Evolutionary conservation across 2,113 vertebrate genomes (phyloP), one percentile per base, ranked within the genome.

Genomic region (Cephalopholis sonnerati): DNA sequence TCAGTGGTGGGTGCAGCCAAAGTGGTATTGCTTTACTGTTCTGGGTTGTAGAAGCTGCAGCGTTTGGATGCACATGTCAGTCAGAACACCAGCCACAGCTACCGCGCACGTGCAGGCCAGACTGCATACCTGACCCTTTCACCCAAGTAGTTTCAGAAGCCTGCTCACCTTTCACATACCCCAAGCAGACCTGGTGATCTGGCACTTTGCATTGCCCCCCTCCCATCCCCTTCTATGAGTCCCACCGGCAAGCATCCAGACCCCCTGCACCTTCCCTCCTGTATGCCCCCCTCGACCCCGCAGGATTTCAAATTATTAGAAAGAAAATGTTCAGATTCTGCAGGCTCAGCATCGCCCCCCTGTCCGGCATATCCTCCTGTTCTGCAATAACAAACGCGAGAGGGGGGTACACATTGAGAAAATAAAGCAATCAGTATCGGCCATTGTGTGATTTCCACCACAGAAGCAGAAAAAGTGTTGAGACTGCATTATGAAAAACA

Each of bases 401-500:
- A 88, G 78, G 89, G 92, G 93, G 92, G 92, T 80, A 90, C 89
- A 84, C 86, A 46, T 83, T 94, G 92, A 92, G 88, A 93, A 95
- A 95, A 95, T 93, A 95, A 94, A 94, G 91, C 92, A 93, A 93
- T 94, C 91, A 92, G 92, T 92, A 90, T 93, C 61, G 32, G 86
- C 84, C 92, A 90, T 92, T 95, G 92, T 94, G 84, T 83, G 89
- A 94, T 91, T 93, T 95, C 85, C 75, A 92, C 91, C 91, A 88
- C 89, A 91, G 93, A 89, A 77, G 93, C 93, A 92, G 91, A 93
- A 92, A 91, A 84, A 85, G 82, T 95, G 94, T 95, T 93, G 93
- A 95, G 94, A 92, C 92, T 95, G 87, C 88, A 88, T 89, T 86
- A 93, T 87, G 91, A 92, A 95, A 94, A 96, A 94, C 94, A 95